Conservation (phyloP, 2,888 invertebrate species). For the Agrotis segetum region DNA sequence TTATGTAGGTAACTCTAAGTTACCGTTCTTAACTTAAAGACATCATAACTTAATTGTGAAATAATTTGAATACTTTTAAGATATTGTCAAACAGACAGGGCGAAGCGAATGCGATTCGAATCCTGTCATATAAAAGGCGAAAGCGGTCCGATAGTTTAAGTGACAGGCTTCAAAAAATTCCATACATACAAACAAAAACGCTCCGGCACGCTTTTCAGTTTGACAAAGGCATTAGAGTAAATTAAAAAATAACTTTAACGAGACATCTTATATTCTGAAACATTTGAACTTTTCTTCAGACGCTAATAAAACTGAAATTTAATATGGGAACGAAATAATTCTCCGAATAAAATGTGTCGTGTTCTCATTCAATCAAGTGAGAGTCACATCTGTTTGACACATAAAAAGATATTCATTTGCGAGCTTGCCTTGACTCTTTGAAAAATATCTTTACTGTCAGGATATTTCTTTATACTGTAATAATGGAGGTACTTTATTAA, state of each 20-base stretch:
- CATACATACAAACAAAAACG: too few relatives aligned
- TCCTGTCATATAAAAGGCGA: too few relatives aligned
- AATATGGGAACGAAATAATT: constrained; percentile 50
- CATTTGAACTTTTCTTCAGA: constrained; percentile 31
- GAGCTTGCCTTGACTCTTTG: constrained; percentile 23
- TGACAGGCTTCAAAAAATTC: too few relatives aligned
- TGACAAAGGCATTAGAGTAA: too few relatives aligned
- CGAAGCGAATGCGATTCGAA: too few relatives aligned
- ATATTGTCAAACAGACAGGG: too few relatives aligned
- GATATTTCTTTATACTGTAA: constrained; percentile 18
- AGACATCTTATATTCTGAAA: neutral
- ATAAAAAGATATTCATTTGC: constrained; percentile 52
- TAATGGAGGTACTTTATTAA: constrained; percentile 20
- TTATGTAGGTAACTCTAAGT: neutral
- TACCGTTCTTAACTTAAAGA: neutral
- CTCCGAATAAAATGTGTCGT: constrained; percentile 40
- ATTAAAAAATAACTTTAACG: constrained; percentile 10
- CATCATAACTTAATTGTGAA: neutral
- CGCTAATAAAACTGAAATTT: constrained; percentile 50
- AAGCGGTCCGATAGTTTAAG: too few relatives aligned
- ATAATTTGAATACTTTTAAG: neutral
- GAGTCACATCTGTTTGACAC: constrained; percentile 48
- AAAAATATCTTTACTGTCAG: constrained; percentile 38
- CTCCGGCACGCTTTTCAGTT: too few relatives aligned
- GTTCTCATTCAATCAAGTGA: constrained; percentile 51